Percentiles rank a stretch among this genome's conserved stretches.
Conservation (phyloP, 2,797 vertebrate species). For the Sebastes itinus region DNA sequence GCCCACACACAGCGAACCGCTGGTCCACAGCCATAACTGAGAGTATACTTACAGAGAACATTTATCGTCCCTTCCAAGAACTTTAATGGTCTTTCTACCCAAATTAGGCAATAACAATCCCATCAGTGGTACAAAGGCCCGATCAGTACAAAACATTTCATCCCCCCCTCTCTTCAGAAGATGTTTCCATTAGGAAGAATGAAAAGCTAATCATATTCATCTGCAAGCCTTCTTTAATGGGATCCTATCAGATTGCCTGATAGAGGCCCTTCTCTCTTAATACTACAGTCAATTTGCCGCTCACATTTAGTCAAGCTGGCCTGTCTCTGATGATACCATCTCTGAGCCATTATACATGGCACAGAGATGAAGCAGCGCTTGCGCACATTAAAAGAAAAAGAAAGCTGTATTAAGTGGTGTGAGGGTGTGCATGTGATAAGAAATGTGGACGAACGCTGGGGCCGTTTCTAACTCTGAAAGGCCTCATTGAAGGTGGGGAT, state of each 20-base stretch:
- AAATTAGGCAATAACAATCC: conserved; percentile 77
- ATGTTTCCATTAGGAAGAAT: conserved; percentile 76
- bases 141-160: conserved; percentile 68
- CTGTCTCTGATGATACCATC: conserved; percentile 74
- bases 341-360: conserved; percentile 61
- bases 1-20: conserved; percentile 58
- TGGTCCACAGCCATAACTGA: conserved; percentile 49
- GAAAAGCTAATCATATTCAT: conserved; percentile 81
- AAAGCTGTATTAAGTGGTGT: conserved; percentile 26
- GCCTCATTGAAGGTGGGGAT: neutral
- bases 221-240: conserved; percentile 76
- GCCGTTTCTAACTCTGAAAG: conserved; percentile 10
- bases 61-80: conserved; percentile 58
- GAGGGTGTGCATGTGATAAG: conserved; percentile 39
- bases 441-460: conserved; percentile 25
- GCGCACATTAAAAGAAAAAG: conserved; percentile 53
- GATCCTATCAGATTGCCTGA: conserved; percentile 71
- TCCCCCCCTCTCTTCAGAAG: conserved; percentile 64
- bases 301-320: conserved; percentile 75
- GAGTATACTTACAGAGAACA: conserved; percentile 65
- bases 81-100: conserved; percentile 73
- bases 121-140: conserved; percentile 68
- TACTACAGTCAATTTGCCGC: conserved; percentile 75
- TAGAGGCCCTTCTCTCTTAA: conserved; percentile 63
- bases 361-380: conserved; percentile 48